A percentile compares a stretch with the other conserved stretches of the same genome.
These are phyloP conservation scores for Andrena bicolor DNA, from an alignment of 2,888 invertebrate species.

Conservation along the genomic window DNA sequence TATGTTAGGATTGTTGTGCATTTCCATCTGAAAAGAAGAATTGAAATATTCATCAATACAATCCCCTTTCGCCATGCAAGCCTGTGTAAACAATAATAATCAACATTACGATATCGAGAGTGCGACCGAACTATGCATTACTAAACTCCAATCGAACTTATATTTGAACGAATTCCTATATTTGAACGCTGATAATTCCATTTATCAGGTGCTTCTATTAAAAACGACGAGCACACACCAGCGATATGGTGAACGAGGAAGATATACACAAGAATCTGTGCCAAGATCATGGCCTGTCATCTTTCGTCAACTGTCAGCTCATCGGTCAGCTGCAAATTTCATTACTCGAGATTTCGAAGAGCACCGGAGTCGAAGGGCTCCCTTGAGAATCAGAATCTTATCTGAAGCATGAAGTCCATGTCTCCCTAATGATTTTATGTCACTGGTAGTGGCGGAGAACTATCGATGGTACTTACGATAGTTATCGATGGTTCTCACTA, in stretches of 20 bases:
- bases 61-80: background rate
- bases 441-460: no score
- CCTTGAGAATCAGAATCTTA: no score
- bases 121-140: background rate
- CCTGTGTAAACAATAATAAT: background rate
- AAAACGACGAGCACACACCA: background rate
- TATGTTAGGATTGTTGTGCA: slow-evolving; percentile 78
- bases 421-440: no score
- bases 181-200: background rate
- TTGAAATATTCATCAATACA: background rate
- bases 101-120: background rate
- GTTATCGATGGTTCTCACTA: no score
- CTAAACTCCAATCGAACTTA: background rate
- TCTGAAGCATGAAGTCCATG: no score
- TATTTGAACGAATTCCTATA: background rate
- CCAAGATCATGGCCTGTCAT: slow-evolving; percentile 24
- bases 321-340: background rate
- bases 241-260: slow-evolving; percentile 32
- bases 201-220: background rate
- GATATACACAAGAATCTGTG: background rate
- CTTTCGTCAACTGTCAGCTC: slow-evolving; percentile 22
- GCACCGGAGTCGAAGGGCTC: no score
- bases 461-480: no score
- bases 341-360: background rate
- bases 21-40: slow-evolving; percentile 80